A percentile compares a stretch with the other conserved stretches of the same genome.
Evolutionary conservation across 2,888 invertebrate genomes (phyloP).

Genomic region (Tetranychus piercei): DNA sequence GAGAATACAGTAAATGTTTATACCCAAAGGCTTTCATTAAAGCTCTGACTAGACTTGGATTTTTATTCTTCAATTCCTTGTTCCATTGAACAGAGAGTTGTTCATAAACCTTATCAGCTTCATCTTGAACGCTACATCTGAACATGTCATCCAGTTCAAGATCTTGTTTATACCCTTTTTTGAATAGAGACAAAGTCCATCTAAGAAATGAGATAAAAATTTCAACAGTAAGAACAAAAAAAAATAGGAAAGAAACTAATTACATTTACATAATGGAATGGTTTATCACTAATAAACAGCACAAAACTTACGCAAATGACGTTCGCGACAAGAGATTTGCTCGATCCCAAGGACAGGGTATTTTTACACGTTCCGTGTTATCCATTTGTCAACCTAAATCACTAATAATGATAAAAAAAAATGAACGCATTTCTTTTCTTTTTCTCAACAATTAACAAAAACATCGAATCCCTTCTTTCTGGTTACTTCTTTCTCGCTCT

Average conservation of each 20-base stretch:
- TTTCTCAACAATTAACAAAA: neutral
- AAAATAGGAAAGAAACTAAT: neutral
- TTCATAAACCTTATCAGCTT: constrained; percentile 49
- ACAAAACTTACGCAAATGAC: neutral
- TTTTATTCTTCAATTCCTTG: constrained; percentile 23
- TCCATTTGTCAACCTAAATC: neutral
- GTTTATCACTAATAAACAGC: neutral
- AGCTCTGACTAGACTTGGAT: constrained; percentile 23
- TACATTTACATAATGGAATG: neutral
- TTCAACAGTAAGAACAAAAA: too few species aligned
- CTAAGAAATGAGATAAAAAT: constrained; percentile 37
- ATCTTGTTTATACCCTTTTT: constrained; percentile 50
- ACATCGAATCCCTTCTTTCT: neutral
- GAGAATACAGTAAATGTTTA: neutral
- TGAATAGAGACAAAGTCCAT: constrained; percentile 59
- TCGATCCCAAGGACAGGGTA: neutral
- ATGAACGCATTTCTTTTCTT: neutral
- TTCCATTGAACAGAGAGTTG: constrained; percentile 43
- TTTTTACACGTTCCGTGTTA: neutral
- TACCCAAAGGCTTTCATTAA: constrained; percentile 21
- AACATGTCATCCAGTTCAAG: constrained; percentile 55
- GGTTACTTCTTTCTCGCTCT: neutral
- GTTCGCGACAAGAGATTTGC: neutral
- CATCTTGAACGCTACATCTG: constrained; percentile 47
- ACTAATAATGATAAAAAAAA: too few species aligned